Evolutionary conservation across 1,140 invertebrate species (phyloP).

Genomic region (Hycleus phaleratus): DNA sequence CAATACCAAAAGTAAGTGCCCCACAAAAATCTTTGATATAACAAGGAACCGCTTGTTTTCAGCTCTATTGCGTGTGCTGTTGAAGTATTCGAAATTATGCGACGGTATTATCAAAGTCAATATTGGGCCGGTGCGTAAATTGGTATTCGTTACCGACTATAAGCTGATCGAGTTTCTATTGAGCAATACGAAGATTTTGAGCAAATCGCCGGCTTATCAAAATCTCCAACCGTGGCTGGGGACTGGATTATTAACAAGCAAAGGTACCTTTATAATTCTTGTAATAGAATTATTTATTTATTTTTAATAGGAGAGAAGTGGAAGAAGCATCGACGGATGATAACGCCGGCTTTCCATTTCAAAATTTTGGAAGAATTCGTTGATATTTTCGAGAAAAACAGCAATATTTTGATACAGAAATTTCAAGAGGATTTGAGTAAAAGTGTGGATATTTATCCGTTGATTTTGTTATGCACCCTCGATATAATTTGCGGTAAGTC

Average conservation of each 20-base stretch:
- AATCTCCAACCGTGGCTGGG: slow-evolving; percentile 69
- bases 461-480: background rate
- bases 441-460: background rate
- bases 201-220: slow-evolving; percentile 49
- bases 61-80: background rate
- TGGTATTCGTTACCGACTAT: background rate
- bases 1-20: background rate
- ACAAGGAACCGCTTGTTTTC: background rate
- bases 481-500: slow-evolving; percentile 6
- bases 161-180: slow-evolving; percentile 7
- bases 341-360: slow-evolving; percentile 80
- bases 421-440: slow-evolving; percentile 34
- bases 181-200: background rate
- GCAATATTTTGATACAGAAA: slow-evolving; percentile 48
- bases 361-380: slow-evolving; percentile 69
- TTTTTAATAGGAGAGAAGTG: slow-evolving; percentile 42
- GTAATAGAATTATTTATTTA: background rate
- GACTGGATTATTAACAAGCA: slow-evolving; percentile 61
- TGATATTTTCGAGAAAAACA: slow-evolving; percentile 62
- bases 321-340: slow-evolving; percentile 53
- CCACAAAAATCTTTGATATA: background rate
- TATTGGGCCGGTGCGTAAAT: background rate
- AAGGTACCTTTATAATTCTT: slow-evolving; percentile 34
- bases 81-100: background rate
- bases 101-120: background rate